Evolutionary conservation across 1,140 invertebrate genomes (phyloP).

Genomic region (Drosophila elegans): DNA sequence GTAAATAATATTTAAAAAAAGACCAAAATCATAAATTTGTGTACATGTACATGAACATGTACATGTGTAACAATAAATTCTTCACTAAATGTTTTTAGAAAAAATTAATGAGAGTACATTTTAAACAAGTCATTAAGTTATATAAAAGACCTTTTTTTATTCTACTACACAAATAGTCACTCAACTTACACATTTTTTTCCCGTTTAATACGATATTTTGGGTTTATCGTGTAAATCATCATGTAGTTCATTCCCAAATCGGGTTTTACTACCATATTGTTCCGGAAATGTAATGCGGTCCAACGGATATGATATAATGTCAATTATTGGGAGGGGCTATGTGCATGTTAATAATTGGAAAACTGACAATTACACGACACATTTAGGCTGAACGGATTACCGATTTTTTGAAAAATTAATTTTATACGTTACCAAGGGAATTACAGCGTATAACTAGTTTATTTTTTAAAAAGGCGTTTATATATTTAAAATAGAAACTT

Average conservation of each 20-base stretch:
- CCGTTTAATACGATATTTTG: not conserved
- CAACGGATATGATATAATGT: constrained; percentile 1
- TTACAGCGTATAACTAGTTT: not conserved
- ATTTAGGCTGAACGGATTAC: not conserved
- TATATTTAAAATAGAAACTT: no score
- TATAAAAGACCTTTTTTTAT: no score
- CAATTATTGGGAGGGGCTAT: not conserved
- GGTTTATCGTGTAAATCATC: not conserved
- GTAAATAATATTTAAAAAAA: no score
- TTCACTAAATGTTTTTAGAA: not conserved
- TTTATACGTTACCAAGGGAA: not conserved
- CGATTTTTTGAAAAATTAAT: not conserved
- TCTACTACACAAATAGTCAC: no score
- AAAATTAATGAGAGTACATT: not conserved
- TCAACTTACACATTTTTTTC: no score
- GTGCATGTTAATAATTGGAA: constrained; percentile 23
- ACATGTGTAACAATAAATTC: no score
- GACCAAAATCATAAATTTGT: no score
- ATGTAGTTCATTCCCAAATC: not conserved
- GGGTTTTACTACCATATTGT: not conserved
- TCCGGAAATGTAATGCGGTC: constrained; percentile 22
- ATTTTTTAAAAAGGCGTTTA: no score
- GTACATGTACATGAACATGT: no score
- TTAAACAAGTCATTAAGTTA: not conserved
- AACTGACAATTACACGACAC: constrained; percentile 7